Evolutionary conservation across 2,888 invertebrate species (phyloP), one percentile per base, ranked within the genome.

Genomic region (Brachypalpus laphriformis): DNA sequence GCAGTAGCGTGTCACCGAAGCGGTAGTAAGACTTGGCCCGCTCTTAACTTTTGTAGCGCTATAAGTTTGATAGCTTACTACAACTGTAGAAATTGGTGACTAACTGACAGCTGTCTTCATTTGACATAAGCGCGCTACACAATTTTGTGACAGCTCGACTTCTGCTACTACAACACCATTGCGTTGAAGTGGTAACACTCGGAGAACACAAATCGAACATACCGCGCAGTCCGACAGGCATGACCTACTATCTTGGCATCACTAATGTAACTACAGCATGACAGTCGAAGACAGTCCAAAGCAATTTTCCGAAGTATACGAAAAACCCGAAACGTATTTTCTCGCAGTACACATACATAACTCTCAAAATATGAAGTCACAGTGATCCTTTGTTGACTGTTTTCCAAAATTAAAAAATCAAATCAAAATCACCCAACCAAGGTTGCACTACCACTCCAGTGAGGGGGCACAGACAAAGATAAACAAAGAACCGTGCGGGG

Each of bases 401-500:
- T 56, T 25, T 6, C 8, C 0, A 6, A 54, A 22, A 9, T 11
- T 16, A 18, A 51, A n/a, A 56, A n/a, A 16, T 11, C 7, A 18
- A 56, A 2, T 20, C 11, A 31, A 56, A 7, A 14, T 45, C 42
- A 56, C 14, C 3, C 11, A 20, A 9, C 18, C 3, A 14, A 20
- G n/a, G n/a, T 28, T n/a, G 3, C n/a, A n/a, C n/a, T 14, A 6
- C 25, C 22, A 31, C 8, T 66, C 25, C 49, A 51, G 28, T 61
- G 22, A 51, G 20, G n/a, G n/a, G 40, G 20, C 7, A 45, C 22
- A 18, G 42, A 37, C 28, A 54, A 45, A 74, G 42, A 74, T 74
- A 74, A 74, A 74, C 72, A 74, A 74, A 74, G 71, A 71, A 42
- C 66, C 2, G 16, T 5, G 18, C 0, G n/a, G n/a, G n/a, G n/a